Evolutionary conservation across 2,113 vertebrate genomes (phyloP), one percentile per base, ranked within the genome.

Genomic region (Psittacula cyanocephala): DNA sequence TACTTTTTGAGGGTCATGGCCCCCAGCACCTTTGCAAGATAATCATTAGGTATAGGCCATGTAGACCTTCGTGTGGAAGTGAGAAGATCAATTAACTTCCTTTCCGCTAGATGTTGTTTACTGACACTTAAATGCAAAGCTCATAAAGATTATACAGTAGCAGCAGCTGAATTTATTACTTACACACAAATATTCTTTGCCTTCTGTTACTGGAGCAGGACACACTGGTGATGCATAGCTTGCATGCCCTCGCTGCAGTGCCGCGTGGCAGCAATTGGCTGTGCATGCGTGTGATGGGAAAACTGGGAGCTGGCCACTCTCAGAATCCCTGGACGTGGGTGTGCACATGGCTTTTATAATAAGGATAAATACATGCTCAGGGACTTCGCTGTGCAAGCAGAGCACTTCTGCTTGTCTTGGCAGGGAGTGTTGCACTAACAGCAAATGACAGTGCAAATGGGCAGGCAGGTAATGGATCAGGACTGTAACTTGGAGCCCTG

Each of bases 221-320:
- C 35, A 17, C 29, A 5, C 10, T 0, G 10, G 41, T 7, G 20
- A 46, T 16, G 9, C 14, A 16, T 18, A 50, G 65, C 50, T 37
- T n/a, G 59, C 17, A 1, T 17, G 53, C 71, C 71, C 57, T 52
- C 2, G 0, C 53, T 23, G 76, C 0, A 0, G 31, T 59, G 60
- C 79, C 0, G 0, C 8, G 28, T 3, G 0, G 33, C 28, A 4
- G 20, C 27, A 15, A 3, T 16, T 29, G 72, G 19, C 78, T 65
- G 43, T 35, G 78, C 4, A 0, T 18, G 44, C 0, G 5, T 60
- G 83, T 13, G 39, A 28, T 0, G 1, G 44, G 35, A n/a, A 59
- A 43, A 23, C 22, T 3, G 1, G 41, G 50, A 17, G 41, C 76
- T 43, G 43, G 39, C 59, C 23, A 1, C 67, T 14, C 14, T 29